Base-by-base conservation (phyloP, 2,888 invertebrate genomes). In the Lottia gigantea region DNA sequence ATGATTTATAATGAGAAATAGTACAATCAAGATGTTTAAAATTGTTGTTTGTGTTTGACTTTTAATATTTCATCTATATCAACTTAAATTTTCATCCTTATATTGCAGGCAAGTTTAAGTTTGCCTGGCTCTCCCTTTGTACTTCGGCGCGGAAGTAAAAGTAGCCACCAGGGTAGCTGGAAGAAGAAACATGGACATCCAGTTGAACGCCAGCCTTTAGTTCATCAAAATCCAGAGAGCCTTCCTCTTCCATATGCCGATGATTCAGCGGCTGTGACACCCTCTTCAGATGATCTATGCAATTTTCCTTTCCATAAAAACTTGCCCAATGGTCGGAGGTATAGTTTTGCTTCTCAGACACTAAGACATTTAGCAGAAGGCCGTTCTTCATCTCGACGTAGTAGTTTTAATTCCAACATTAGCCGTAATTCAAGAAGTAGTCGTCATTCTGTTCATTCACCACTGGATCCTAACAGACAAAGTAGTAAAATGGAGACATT, bases 81-180 rank as follows among this genome's bases (percentile, higher is more conserved):
- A 64, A 61, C 64, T 67, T 71, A 31, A 62, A 64, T 67, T 62
- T 71, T 46, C 46, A 69, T 47, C 73, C 70, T 65, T 68, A 69
- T 71, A 45, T 86, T 84, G 71, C 93, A 97, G 97, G 95, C 96
- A 88, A 97, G 97, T 90, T 92, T 96, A 89, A 97, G 97, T 90
- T 93, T 98, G 88, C 97, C 97, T 85, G 97, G 97, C 84, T 97
- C 97, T 83, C 97, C 97, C 83, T 97, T 96, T 93, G 95, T 95
- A 91, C 91, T 94, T 85, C 93, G 97, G 76, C 93, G 96, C 82
- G 74, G 78, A 62, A 73, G 95, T 71, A 82, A 76, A 73, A 74
- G 95, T 82, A 95, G 95, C 81, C 96, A 95, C 85, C 96, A 97
- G 74, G 77, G 80, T 77, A 81, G 78, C 69, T 82, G 82, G 83